phyloP scores from a whole-genome alignment of 2,797 vertebrate species.

The Sebastes flavidus region DNA sequence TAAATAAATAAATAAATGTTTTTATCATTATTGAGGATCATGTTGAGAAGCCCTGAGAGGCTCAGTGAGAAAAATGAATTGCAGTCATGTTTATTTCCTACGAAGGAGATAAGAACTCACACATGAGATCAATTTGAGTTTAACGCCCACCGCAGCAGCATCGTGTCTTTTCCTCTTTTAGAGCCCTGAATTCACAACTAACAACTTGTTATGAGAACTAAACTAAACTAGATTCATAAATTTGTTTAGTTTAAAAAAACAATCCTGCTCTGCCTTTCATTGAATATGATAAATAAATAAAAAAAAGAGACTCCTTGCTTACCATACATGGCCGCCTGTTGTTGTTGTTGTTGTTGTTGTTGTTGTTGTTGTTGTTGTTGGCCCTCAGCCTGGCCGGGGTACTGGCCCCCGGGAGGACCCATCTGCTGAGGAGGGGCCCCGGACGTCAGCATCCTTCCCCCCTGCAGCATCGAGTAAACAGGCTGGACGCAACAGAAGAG shows the following conservation, averaged over 20 bases:
- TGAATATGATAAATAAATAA: background rate
- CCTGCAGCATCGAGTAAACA: conserved; percentile 62
- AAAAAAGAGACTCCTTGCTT: background rate
- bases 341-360: too few relatives aligned
- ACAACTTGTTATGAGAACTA: background rate
- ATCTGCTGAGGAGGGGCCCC: conserved; percentile 49
- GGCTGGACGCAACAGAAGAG: conserved; percentile 16
- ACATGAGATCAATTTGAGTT: too few relatives aligned
- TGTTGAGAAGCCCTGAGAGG: too few relatives aligned
- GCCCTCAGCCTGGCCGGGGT: conserved; percentile 48
- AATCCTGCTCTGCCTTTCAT: background rate
- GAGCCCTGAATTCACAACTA: too few relatives aligned
- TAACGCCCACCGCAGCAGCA: too few relatives aligned
- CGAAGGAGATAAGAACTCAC: too few relatives aligned
- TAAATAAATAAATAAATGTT: too few relatives aligned
- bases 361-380: background rate
- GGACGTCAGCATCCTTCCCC: conserved; percentile 53
- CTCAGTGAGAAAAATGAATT: too few relatives aligned
- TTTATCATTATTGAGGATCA: too few relatives aligned
- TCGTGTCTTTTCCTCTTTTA: too few relatives aligned
- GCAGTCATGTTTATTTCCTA: too few relatives aligned
- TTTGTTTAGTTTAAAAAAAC: background rate
- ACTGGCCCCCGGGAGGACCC: conserved; percentile 49
- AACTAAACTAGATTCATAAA: background rate
- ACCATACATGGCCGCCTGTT: conserved; percentile 46